These are phyloP conservation scores for Dendrolimus pini DNA, from an alignment of 2,888 invertebrate genomes.

Conservation along the genomic window DNA sequence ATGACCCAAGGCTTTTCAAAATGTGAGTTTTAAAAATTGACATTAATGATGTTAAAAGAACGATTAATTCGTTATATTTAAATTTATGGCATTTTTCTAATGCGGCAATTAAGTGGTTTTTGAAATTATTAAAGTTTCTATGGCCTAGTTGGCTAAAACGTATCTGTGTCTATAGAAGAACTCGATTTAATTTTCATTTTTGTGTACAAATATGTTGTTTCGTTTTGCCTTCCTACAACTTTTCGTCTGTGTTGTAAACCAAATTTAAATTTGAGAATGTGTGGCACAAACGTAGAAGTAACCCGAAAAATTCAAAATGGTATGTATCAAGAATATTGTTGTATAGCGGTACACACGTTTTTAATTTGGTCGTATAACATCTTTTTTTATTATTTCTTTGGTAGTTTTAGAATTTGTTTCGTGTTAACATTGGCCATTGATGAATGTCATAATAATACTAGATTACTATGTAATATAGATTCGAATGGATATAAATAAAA, in stretches of 20 bases:
- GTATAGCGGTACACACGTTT: conserved; percentile 30
- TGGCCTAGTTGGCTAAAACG: not conserved
- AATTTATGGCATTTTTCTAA: too few species aligned
- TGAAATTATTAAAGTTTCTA: not conserved
- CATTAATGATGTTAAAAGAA: too few species aligned
- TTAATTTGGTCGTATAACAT: conserved; percentile 17
- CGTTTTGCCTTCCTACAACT: not conserved
- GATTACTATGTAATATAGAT: conserved; percentile 56
- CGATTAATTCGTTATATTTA: too few species aligned
- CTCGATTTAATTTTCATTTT: not conserved
- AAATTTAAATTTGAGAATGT: conserved; percentile 20
- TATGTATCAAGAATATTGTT: conserved; percentile 9
- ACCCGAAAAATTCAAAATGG: too few species aligned
- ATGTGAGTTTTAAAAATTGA: too few species aligned
- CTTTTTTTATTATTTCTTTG: conserved; percentile 35
- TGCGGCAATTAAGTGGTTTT: not conserved
- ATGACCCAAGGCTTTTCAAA: too few species aligned
- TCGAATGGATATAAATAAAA: conserved; percentile 47
- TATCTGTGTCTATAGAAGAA: not conserved
- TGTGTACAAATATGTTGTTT: not conserved
- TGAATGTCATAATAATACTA: conserved; percentile 63
- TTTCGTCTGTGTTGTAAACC: not conserved
- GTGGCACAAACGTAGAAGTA: conserved; percentile 32
- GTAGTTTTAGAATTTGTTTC: conserved; percentile 47
- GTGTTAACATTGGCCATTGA: conserved; percentile 57